A percentile compares a stretch with the other conserved stretches of the same genome.
Conservation (phyloP, 2,888 invertebrate genomes). For the Lordiphosa fenestrarum region DNA sequence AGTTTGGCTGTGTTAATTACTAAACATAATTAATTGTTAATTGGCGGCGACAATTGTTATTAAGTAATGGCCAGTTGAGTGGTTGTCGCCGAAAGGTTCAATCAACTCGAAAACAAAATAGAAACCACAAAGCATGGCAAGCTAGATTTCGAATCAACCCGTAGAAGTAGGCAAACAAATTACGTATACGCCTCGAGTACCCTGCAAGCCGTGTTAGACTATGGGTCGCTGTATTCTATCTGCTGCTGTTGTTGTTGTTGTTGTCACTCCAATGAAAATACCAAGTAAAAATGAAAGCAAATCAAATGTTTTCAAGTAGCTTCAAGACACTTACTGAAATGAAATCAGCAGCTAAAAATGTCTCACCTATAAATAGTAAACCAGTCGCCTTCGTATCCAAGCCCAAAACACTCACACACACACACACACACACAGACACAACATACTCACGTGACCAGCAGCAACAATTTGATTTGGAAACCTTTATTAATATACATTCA, state of each 20-base stretch:
- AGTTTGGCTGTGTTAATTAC: background rate
- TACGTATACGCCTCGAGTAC: too few species aligned
- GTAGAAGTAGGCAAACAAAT: too few species aligned
- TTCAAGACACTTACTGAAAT: conserved; percentile 38
- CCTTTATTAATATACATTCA: conserved; percentile 15
- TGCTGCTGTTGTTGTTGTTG: background rate
- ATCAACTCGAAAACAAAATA: conserved; percentile 23
- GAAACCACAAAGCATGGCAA: conserved; percentile 19
- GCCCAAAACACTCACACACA: background rate
- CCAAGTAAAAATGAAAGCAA: background rate
- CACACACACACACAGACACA: background rate
- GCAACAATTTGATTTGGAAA: conserved; percentile 20
- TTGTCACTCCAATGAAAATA: conserved; percentile 28
- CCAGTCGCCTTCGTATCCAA: too few species aligned
- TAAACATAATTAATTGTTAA: too few species aligned
- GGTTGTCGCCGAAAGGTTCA: conserved; percentile 23
- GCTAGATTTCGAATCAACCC: conserved; percentile 2
- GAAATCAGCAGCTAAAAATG: conserved; percentile 68
- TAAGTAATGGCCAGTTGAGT: conserved; percentile 33
- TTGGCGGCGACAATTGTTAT: conserved; percentile 24
- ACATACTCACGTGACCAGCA: conserved; percentile 49
- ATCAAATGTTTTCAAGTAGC: conserved; percentile 15
- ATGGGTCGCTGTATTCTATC: too few species aligned
- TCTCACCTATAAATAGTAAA: conserved; percentile 59
- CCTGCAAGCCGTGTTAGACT: too few species aligned